phyloP scores from a whole-genome alignment of 2,113 vertebrate genomes.

The Brienomyrus brachyistius region DNA sequence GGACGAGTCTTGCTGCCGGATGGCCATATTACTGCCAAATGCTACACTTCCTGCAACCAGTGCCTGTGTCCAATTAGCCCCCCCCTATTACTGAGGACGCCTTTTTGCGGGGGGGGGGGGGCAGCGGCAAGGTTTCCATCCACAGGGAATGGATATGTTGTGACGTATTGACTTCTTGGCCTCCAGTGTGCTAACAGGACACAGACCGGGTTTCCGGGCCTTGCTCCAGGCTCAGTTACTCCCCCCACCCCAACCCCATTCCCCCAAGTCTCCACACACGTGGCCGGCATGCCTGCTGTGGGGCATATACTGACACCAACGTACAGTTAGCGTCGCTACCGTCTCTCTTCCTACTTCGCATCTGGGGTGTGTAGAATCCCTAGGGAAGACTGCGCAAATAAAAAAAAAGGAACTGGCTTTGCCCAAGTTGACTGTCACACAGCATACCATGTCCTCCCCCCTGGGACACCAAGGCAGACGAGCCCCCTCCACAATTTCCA shows the following conservation, averaged over 20 bases:
- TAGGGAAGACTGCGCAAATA: conserved; percentile 9
- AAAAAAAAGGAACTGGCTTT: neutral
- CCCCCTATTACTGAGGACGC: conserved; percentile 1
- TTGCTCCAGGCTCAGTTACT: neutral
- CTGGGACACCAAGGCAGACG: neutral
- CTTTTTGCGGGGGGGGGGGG: neutral
- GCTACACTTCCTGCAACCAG: neutral
- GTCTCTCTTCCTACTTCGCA: conserved; percentile 15
- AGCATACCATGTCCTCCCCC: neutral
- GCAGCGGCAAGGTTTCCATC: conserved; percentile 24
- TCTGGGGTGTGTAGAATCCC: conserved; percentile 22
- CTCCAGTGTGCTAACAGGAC: conserved; percentile 31
- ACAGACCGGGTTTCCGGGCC: conserved; percentile 26
- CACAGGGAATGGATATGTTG: conserved; percentile 28
- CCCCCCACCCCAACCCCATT: neutral
- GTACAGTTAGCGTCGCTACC: conserved; percentile 8
- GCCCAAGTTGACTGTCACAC: neutral
- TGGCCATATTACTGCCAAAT: neutral
- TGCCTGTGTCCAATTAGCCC: conserved; percentile 24
- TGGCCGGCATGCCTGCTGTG: conserved; percentile 14
- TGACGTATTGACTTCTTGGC: conserved; percentile 18
- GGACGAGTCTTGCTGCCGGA: conserved; percentile 26
- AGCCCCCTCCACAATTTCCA: conserved; percentile 26
- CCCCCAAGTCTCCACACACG: neutral
- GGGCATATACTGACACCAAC: neutral